Percentiles rank a stretch among this genome's conserved stretches.
phyloP scores from a whole-genome alignment of 1,140 invertebrate species.

The Himalopsyche phryganea region DNA sequence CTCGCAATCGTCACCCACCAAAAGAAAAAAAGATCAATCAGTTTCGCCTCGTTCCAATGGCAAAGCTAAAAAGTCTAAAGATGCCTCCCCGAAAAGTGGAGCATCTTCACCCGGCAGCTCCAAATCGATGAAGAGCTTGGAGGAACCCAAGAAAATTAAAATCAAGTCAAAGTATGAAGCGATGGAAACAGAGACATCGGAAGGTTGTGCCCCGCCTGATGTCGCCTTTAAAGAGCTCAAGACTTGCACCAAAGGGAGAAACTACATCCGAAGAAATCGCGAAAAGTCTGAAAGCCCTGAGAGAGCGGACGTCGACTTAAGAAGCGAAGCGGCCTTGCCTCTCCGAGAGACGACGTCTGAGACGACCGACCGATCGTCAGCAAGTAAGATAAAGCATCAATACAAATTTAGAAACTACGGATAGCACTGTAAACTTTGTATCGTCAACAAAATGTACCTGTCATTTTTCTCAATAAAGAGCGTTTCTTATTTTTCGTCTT shows the following conservation, averaged over 20 bases:
- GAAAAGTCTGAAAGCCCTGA: constrained; percentile 55
- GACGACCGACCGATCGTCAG: constrained; percentile 30
- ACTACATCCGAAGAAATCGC: constrained; percentile 63
- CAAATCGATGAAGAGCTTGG: not conserved
- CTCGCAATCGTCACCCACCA: constrained; percentile 35
- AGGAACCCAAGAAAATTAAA: constrained; percentile 18
- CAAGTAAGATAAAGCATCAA: constrained; percentile 41
- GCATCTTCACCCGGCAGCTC: not conserved
- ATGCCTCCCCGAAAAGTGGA: not conserved
- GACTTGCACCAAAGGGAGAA: constrained; percentile 57
- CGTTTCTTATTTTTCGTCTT: not conserved
- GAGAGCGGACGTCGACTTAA: not conserved
- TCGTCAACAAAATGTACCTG: constrained; percentile 4
- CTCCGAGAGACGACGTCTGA: not conserved
- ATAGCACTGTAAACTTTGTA: constrained; percentile 2
- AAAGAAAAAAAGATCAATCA: constrained; percentile 38
- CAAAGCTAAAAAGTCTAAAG: constrained; percentile 18
- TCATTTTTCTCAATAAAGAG: constrained; percentile 14
- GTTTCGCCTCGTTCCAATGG: constrained; percentile 9
- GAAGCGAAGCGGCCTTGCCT: no score
- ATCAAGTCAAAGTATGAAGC: constrained; percentile 12
- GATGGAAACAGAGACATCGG: constrained; percentile 24
- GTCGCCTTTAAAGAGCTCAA: constrained; percentile 59
- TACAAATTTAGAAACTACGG: constrained; percentile 8
- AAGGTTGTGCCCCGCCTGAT: constrained; percentile 29